Evolutionary conservation across 2,113 vertebrate species (phyloP).

Genomic region (Chionomys nivalis): DNA sequence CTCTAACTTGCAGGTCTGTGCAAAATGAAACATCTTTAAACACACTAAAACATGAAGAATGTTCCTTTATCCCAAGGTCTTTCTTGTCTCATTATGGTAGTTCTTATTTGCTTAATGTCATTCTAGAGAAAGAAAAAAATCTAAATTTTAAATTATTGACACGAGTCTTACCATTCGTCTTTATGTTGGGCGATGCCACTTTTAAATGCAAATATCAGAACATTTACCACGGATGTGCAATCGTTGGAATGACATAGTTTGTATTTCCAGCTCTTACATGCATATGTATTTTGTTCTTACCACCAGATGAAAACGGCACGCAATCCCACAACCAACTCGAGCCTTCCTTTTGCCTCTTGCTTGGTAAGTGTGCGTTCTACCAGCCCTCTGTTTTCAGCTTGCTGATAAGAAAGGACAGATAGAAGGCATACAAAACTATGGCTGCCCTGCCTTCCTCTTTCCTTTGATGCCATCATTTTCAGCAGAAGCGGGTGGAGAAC

Average conservation of each 20-base stretch:
- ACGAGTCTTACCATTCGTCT: constrained; percentile 37
- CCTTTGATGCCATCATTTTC: neutral
- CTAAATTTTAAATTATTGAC: constrained; percentile 46
- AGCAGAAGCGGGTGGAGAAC: neutral
- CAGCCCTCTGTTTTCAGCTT: neutral
- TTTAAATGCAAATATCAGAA: constrained; percentile 70
- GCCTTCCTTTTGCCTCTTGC: neutral
- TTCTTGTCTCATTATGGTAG: neutral
- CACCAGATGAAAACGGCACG: neutral
- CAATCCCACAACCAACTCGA: neutral
- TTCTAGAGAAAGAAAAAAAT: constrained; percentile 46
- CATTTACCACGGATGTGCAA: constrained; percentile 14
- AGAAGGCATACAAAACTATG: neutral
- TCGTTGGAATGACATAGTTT: constrained; percentile 40
- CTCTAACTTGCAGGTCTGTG: neutral
- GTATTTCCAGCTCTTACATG: constrained; percentile 12
- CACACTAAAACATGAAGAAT: neutral
- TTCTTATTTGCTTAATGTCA: constrained; percentile 27
- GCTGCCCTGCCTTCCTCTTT: neutral
- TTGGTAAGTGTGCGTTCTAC: neutral
- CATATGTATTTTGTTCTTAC: constrained; percentile 32
- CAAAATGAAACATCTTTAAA: constrained; percentile 21
- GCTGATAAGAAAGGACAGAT: neutral
- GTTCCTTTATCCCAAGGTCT: neutral
- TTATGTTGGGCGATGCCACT: constrained; percentile 37